Evolutionary conservation across 2,113 vertebrate genomes (phyloP).

Genomic region (Coreoperca whiteheadi): DNA sequence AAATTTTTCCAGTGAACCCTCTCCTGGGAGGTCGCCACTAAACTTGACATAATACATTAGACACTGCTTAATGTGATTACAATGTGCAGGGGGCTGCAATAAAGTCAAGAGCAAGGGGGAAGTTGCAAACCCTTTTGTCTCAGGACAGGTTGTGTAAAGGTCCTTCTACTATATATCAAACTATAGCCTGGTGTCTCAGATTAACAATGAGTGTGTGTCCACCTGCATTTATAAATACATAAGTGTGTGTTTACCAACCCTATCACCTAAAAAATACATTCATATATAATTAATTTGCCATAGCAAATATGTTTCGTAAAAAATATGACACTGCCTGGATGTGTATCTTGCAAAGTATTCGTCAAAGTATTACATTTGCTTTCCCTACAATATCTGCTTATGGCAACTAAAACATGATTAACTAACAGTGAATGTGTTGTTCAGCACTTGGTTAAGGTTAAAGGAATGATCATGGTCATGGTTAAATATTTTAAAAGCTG

Average conservation of each 20-base stretch:
- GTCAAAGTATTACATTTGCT: not conserved
- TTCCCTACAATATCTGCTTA: not conserved
- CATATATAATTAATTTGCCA: not conserved
- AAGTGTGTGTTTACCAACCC: not conserved
- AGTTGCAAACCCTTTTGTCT: slow-evolving; percentile 58
- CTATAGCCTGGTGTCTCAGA: not conserved
- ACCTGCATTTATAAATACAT: not conserved
- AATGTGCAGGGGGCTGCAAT: slow-evolving; percentile 54
- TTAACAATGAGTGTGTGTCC: not conserved
- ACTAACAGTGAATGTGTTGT: not conserved
- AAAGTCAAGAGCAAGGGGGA: slow-evolving; percentile 56
- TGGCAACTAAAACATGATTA: not conserved
- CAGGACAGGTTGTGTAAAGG: slow-evolving; percentile 42
- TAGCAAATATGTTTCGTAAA: not conserved
- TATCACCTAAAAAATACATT: not conserved
- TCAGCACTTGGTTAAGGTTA: not conserved
- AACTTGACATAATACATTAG: slow-evolving; percentile 81
- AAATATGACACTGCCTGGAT: not conserved
- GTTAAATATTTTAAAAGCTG: too few relatives aligned
- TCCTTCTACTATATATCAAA: slow-evolving; percentile 16
- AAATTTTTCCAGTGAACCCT: slow-evolving; percentile 83
- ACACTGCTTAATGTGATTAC: slow-evolving; percentile 82
- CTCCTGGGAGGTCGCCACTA: slow-evolving; percentile 75
- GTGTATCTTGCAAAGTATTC: not conserved
- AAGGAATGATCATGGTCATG: too few relatives aligned